A percentile compares a stretch with the other conserved stretches of the same genome.
Conservation (phyloP, 2,113 vertebrate species). For the Pedionomus torquatus region DNA sequence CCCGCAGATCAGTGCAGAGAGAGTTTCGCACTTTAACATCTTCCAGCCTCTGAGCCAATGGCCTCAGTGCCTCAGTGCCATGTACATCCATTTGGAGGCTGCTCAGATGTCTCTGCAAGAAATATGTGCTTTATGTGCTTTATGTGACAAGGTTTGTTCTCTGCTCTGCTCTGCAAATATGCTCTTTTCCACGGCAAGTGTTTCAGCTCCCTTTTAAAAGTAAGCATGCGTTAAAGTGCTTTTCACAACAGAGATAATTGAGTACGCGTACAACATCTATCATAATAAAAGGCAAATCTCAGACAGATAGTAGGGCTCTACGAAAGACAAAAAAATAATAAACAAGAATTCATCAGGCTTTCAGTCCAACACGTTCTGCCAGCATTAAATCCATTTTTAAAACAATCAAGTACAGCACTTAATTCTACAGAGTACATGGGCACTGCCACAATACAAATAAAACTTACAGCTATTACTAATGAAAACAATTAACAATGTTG, state of each 20-base stretch:
- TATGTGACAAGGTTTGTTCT: neutral
- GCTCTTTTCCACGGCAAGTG: neutral
- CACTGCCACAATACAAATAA: neutral
- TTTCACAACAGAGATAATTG: neutral
- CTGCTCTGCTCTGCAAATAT: neutral
- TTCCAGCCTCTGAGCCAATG: neutral
- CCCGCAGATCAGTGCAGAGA: neutral
- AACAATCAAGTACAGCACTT: neutral
- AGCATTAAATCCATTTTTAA: neutral
- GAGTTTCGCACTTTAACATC: neutral
- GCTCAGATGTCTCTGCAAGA: neutral
- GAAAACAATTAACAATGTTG: slow-evolving; percentile 3
- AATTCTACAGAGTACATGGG: neutral
- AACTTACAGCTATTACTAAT: neutral
- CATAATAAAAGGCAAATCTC: slow-evolving; percentile 28
- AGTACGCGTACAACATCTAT: neutral
- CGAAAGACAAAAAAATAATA: neutral
- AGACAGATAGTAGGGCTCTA: neutral
- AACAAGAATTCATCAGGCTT: slow-evolving; percentile 5
- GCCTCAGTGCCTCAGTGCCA: rapidly evolving
- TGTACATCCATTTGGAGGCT: neutral
- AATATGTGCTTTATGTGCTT: neutral
- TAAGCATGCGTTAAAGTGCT: neutral
- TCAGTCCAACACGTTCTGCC: neutral
- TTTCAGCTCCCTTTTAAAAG: neutral